Evolutionary conservation across 2,113 vertebrate species (phyloP), one percentile per base, ranked within the genome.

Genomic region (Rhineura floridana): DNA sequence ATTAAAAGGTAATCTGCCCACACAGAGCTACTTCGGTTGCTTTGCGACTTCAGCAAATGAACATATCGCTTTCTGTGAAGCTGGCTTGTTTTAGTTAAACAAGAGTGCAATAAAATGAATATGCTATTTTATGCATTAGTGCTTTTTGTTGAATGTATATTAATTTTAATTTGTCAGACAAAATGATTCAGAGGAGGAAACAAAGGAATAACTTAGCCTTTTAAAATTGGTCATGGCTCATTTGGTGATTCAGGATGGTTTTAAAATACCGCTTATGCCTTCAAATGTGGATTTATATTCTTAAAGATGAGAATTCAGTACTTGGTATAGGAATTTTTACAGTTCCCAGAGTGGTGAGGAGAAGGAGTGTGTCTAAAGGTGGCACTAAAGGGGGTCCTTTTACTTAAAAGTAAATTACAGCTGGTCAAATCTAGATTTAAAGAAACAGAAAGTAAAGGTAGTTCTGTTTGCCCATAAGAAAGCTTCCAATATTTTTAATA

Each of bases 201-300:
- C 42, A 39, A 30, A 39, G 46, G 72, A 44, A 39, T 70, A 75
- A 81, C 59, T 81, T 78, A 70, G 12, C 19, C 33, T 80, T 85
- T 72, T 88, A 76, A 75, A 79, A 23, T 70, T 84, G 5, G 42
- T 86, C 30, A 6, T 78, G 73, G 72, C 25, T 23, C 52, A 2
- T 48, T 87, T 85, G 52, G 25, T 83, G 36, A 87, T 25, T 88
- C 25, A 7, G 78, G 39, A 36, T 17, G 55, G 78, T 88, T 80
- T 92, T 15, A 50, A 30, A 88, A 4, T 17, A n/a, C 2, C 28
- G 33, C 33, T 25, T 48, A 65, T 36, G 33, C 78, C 36, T 85
- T 88, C 81, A 44, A 3, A 79, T 76, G 83, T 21, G 8, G 36
- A 59, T 88, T 62, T 83, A 3, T 83, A 30, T 80, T 87, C n/a